A percentile compares a stretch with the other conserved stretches of the same genome.
Conservation (phyloP, 1,140 invertebrate genomes). For the Drosophila lini region DNA sequence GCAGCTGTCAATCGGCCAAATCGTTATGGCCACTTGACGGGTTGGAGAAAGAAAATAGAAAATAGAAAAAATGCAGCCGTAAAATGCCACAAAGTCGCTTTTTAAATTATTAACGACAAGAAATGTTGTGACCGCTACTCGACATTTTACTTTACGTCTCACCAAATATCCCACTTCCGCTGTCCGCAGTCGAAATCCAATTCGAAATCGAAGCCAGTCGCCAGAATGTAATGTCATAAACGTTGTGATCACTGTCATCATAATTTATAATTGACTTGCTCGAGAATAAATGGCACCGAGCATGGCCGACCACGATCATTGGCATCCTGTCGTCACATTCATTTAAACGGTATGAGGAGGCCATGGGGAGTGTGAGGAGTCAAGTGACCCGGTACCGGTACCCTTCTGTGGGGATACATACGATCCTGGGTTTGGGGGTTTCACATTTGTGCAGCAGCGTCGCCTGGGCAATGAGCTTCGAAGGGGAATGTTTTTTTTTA, state of each 20-base stretch:
- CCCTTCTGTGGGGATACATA: conserved; percentile 10
- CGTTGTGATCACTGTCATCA: conserved; percentile 43
- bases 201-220: neutral
- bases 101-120: conserved; percentile 69
- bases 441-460: neutral
- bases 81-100: conserved; percentile 63
- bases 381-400: conserved; percentile 38
- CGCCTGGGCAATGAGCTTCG: conserved; percentile 20
- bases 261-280: conserved; percentile 65
- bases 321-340: conserved; percentile 74
- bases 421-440: neutral
- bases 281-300: conserved; percentile 54
- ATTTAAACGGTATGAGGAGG: conserved; percentile 51
- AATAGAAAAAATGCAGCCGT: conserved; percentile 36
- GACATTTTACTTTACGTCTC: conserved; percentile 8
- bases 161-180: neutral
- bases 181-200: neutral
- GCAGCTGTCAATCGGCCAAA: conserved; percentile 74
- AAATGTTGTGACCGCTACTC: conserved; percentile 66
- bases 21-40: conserved; percentile 73
- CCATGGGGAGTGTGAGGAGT: conserved; percentile 9
- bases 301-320: conserved; percentile 33
- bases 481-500: too few relatives aligned
- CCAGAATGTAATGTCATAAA: conserved; percentile 45
- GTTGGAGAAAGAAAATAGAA: conserved; percentile 2